Evolutionary conservation across 2,888 invertebrate species (phyloP).

Genomic region (Blera fallax): DNA sequence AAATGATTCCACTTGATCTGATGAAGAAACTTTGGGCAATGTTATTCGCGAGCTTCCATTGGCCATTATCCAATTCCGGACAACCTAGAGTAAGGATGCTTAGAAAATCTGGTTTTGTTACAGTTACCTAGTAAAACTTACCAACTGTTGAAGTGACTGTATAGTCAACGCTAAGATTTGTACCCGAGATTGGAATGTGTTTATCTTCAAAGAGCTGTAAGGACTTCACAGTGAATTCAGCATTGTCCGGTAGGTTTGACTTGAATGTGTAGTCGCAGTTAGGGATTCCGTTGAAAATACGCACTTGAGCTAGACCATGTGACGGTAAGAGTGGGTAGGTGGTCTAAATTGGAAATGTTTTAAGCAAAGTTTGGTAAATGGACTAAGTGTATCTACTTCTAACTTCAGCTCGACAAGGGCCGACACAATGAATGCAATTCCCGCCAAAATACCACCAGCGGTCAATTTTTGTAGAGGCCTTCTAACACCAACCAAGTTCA

Average conservation of each 20-base stretch:
- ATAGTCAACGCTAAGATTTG: conserved; percentile 45
- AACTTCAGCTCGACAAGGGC: conserved; percentile 91
- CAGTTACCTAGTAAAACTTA: conserved; percentile 67
- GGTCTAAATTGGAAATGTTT: conserved; percentile 81
- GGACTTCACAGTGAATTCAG: conserved; percentile 73
- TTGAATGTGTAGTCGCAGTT: conserved; percentile 81
- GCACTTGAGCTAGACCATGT: conserved; percentile 85
- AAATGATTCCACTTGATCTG: conserved; percentile 53
- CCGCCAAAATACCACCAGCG: conserved; percentile 93
- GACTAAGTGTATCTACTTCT: conserved; percentile 83
- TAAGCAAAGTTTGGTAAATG: neutral
- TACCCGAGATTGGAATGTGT: conserved; percentile 72
- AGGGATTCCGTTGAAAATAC: conserved; percentile 86
- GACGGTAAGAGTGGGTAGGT: conserved; percentile 86
- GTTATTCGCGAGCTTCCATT: conserved; percentile 58
- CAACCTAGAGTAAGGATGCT: conserved; percentile 53
- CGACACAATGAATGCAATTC: conserved; percentile 92
- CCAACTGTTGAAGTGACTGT: conserved; percentile 63
- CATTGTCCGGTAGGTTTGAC: conserved; percentile 72
- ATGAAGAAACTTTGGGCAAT: conserved; percentile 77
- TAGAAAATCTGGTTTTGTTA: neutral
- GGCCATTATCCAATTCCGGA: conserved; percentile 49
- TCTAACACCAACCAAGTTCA: conserved; percentile 87
- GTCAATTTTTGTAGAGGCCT: conserved; percentile 93
- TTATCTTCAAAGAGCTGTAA: conserved; percentile 75